A percentile compares a stretch with the other conserved stretches of the same genome.
Evolutionary conservation across 2,888 invertebrate genomes (phyloP).

Genomic region (Drosophila differens): DNA sequence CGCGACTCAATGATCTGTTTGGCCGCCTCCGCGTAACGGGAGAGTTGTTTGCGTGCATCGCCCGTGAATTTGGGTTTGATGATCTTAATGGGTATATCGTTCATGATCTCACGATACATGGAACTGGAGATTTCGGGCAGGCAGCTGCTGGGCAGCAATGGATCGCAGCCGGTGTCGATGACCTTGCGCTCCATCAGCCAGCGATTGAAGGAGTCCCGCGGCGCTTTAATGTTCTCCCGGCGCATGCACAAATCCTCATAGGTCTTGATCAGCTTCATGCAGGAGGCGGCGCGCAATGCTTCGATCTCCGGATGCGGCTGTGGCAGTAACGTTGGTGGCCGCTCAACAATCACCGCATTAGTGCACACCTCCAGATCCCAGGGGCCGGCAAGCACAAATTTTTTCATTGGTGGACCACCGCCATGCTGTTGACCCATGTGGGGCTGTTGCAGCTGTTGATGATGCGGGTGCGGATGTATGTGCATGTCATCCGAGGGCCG

Average conservation of each 20-base stretch:
- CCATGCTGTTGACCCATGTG: constrained; percentile 65
- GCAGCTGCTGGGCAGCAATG: constrained; percentile 95
- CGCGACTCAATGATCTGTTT: constrained; percentile 98
- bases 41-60: constrained; percentile 97
- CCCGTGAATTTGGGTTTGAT: constrained; percentile 98
- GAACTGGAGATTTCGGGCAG: constrained; percentile 96
- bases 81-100: constrained; percentile 98
- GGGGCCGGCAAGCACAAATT: constrained; percentile 94
- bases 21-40: constrained; percentile 97
- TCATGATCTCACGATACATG: constrained; percentile 99
- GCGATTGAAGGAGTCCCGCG: constrained; percentile 97
- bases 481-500: constrained; percentile 85
- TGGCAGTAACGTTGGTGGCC: constrained; percentile 92
- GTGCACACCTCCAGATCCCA: constrained; percentile 98
- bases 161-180: constrained; percentile 94
- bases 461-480: constrained; percentile 69
- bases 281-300: constrained; percentile 92
- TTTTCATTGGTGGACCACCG: constrained; percentile 92
- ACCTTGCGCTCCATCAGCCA: constrained; percentile 99
- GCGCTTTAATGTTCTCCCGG: constrained; percentile 96
- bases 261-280: constrained; percentile 94
- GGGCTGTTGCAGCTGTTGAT: constrained; percentile 72
- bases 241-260: constrained; percentile 98
- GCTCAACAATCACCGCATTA: constrained; percentile 92
- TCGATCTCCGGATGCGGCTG: constrained; percentile 98